Percentiles rank a stretch among this genome's conserved stretches.
phyloP scores from a whole-genome alignment of 2,113 vertebrate species.

The Oryzias javanicus region DNA sequence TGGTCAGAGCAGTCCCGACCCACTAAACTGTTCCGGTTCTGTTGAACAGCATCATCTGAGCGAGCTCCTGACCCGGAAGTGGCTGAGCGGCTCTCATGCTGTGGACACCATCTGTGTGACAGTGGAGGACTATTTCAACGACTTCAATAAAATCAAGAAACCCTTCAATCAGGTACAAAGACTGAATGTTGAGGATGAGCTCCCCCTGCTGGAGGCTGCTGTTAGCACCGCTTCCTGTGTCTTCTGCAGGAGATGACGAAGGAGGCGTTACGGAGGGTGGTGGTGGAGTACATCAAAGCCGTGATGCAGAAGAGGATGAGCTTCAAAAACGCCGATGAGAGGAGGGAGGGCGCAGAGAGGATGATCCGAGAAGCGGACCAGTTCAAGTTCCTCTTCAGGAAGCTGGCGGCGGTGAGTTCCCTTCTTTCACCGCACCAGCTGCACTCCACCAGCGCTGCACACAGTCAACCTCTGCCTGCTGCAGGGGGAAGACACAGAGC shows the following conservation, averaged over 20 bases:
- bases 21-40: no score
- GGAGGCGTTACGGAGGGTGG: constrained; percentile 88
- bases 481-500: constrained; percentile 83
- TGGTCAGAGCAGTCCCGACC: no score
- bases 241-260: constrained; percentile 85
- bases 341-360: constrained; percentile 91
- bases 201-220: no score
- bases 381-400: constrained; percentile 92
- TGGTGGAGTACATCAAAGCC: constrained; percentile 93
- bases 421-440: not conserved
- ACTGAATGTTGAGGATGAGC: no score
- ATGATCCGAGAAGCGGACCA: constrained; percentile 95
- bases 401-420: constrained; percentile 78
- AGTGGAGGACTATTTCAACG: constrained; percentile 97
- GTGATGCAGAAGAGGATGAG: constrained; percentile 94
- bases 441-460: not conserved
- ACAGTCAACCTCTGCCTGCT: not conserved
- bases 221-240: no score
- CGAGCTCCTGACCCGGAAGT: constrained; percentile 93
- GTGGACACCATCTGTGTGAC: constrained; percentile 98
- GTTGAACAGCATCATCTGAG: constrained; percentile 86
- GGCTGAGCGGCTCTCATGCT: constrained; percentile 89
- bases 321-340: constrained; percentile 90
- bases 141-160: constrained; percentile 96
- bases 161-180: constrained; percentile 88